phyloP scores from a whole-genome alignment of 2,888 invertebrate genomes.

The Chrysina gloriosa region DNA sequence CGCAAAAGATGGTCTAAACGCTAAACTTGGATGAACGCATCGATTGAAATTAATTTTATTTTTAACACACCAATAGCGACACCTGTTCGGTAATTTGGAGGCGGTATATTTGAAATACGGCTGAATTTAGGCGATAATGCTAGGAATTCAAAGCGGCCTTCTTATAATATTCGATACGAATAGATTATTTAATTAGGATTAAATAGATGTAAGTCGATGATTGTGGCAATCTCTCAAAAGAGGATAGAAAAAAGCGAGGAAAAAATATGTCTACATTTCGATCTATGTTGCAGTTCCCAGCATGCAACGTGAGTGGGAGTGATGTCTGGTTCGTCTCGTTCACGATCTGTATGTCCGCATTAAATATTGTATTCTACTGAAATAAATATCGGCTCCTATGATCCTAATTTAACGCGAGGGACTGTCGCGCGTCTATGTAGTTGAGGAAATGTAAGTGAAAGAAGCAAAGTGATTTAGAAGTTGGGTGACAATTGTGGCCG shows the following conservation, averaged over 20 bases:
- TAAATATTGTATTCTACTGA: slow-evolving; percentile 34
- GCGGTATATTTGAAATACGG: slow-evolving; percentile 15
- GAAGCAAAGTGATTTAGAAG: slow-evolving; percentile 42
- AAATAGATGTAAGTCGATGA: not conserved
- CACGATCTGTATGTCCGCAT: slow-evolving; percentile 54
- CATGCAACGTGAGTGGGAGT: slow-evolving; percentile 64
- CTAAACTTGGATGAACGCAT: not conserved
- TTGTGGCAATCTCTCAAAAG: not conserved
- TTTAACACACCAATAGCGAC: slow-evolving; percentile 17
- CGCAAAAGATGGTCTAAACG: no score
- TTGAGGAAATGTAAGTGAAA: slow-evolving; percentile 54
- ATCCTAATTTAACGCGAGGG: slow-evolving; percentile 8
- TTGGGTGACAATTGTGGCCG: slow-evolving; percentile 56
- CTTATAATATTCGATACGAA: not conserved
- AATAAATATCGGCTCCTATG: slow-evolving; percentile 30
- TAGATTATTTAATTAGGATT: not conserved
- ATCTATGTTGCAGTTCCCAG: slow-evolving; percentile 59
- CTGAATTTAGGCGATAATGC: not conserved
- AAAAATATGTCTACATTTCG: slow-evolving; percentile 48
- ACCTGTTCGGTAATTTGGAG: not conserved
- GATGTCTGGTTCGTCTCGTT: slow-evolving; percentile 60
- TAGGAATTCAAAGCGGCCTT: not conserved
- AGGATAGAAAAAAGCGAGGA: slow-evolving; percentile 6
- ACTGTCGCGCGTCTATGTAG: slow-evolving; percentile 45
- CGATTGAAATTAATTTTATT: slow-evolving; percentile 1